Evolutionary conservation across 2,113 vertebrate genomes (phyloP).

Genomic region (Mastomys coucha): DNA sequence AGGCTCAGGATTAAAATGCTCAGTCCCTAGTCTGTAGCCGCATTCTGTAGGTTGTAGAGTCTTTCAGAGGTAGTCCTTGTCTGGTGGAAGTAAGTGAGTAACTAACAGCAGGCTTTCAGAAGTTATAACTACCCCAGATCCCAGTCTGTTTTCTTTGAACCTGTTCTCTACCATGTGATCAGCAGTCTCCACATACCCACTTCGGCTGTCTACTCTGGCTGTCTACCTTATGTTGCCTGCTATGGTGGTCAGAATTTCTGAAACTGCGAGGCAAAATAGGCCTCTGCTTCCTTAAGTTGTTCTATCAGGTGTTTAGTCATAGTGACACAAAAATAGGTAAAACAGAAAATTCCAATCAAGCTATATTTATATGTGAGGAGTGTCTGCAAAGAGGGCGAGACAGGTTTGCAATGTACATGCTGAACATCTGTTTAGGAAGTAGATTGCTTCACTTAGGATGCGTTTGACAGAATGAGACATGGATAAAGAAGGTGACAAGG

Average conservation of each 20-base stretch:
- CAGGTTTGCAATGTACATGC: background rate
- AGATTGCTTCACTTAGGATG: background rate
- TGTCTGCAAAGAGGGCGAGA: background rate
- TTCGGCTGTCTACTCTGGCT: background rate
- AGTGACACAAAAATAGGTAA: background rate
- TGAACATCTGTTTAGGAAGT: background rate
- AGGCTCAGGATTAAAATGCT: background rate
- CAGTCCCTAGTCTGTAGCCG: background rate
- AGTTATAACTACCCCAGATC: accelerated
- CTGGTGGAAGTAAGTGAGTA: too few species aligned
- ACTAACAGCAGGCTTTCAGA: background rate
- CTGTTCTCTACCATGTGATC: background rate
- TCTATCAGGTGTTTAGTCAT: background rate
- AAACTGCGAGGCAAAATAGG: background rate
- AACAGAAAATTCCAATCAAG: background rate
- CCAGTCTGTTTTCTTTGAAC: background rate
- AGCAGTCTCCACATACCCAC: too few species aligned
- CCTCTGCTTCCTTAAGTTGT: background rate
- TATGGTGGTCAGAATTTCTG: background rate
- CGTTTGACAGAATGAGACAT: background rate
- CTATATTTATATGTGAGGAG: background rate
- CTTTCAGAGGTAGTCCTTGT: background rate
- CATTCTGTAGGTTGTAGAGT: background rate
- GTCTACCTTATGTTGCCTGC: background rate
- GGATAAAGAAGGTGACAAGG: too few species aligned